Base-by-base conservation (phyloP, 1,140 invertebrate genomes). In the Drosophila bocqueti region DNA sequence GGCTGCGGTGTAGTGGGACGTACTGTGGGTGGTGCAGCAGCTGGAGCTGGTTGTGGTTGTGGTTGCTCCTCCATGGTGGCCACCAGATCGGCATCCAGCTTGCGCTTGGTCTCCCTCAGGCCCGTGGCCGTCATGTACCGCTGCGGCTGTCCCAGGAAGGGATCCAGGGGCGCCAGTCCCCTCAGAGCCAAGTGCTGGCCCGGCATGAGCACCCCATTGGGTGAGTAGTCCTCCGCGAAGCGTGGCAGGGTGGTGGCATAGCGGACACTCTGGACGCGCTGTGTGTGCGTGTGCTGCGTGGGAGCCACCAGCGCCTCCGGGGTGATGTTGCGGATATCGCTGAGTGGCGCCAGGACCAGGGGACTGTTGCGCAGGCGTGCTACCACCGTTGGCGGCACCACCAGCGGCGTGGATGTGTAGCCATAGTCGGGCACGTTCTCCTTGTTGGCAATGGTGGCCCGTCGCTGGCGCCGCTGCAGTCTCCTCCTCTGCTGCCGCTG, bases 221-320 rank as follows among this genome's bases (percentile, higher is more conserved):
- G 91, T 0, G 91, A 92, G 42, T 92, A 92, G 54, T 92, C 91
- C 75, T 86, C 91, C 34, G 85, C 82, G 21, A 80, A 92, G 18
- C 75, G 76, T 2, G 91, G 91, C 80, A 92, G 61, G 1, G 91
- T 92, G 16, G 79, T 47, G 21, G 91, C 91, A 59, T 92, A 92
- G 0, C 82, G 73, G 5, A 85, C 79, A 16, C 77, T 75, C 34
- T 81, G 83, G 24, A 91, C 81, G 42, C 73, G 43, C 16, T 72
- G 73, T 6, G 60, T 4, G 42, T 18, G 9, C 11, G 60, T 4
- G 42, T n/a, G 9, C 11, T 36, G 8, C 7, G 63, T 50, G 1
- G 49, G 26, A 45, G 31, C n/a, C 42, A 31, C 36, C 4, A 26
- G 18, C 3, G 80, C 29, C 66, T 84, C 84, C 1, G 91, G 91